Base-by-base conservation (phyloP, 2,113 vertebrate genomes). In the Misgurnus mizolepis region DNA sequence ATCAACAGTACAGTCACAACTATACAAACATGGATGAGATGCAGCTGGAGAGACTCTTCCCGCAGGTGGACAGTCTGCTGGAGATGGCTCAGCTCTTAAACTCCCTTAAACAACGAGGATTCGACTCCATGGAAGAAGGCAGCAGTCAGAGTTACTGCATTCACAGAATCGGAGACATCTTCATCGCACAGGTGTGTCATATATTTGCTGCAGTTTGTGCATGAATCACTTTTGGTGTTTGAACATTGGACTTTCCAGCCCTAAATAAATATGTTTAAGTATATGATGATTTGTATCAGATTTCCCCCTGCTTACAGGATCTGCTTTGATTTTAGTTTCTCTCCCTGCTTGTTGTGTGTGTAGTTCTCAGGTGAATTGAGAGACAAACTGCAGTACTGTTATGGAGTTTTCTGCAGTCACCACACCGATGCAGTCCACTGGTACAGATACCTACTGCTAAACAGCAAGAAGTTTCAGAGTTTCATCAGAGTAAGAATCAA, bases 391-490 rank as follows among this genome's bases (percentile, higher is more conserved):
- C 94, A 91, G 41, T 89, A 90, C 41, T 92, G 87, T 65, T 99
- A 99, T 0, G 90, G 95, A 0, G 7, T 92, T 10, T 99, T 98
- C 85, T 99, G 98, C 55, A 88, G 95, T 15, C 91, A 90, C 78
- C 94, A 96, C 81, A 94, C 81, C 0, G 95, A 96, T 55, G 94
- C 95, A 0, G 87, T 95, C 72, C 89, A 80, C 84, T 90, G 93
- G 75, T 98, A 95, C 79, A 99, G 98, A 87, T 92, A 96, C 34
- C 89, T 95, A 60, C 80, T 96, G 66, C 96, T 97, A 87, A 96
- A 90, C 85, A 98, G 91, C 90, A 99, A 97, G 90, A 97, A 96
- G 85, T 93, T 99, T 72, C 96, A 96, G 79, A 90, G 86, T 82
- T 87, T 96, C 34, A 95, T 95, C n/a, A 94, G 92, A 93, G 98